A percentile compares a stretch with the other conserved stretches of the same genome.
These are phyloP conservation scores for Acipenser transmontanus DNA, from an alignment of 2,797 vertebrate genomes.

Conservation along the genomic window DNA sequence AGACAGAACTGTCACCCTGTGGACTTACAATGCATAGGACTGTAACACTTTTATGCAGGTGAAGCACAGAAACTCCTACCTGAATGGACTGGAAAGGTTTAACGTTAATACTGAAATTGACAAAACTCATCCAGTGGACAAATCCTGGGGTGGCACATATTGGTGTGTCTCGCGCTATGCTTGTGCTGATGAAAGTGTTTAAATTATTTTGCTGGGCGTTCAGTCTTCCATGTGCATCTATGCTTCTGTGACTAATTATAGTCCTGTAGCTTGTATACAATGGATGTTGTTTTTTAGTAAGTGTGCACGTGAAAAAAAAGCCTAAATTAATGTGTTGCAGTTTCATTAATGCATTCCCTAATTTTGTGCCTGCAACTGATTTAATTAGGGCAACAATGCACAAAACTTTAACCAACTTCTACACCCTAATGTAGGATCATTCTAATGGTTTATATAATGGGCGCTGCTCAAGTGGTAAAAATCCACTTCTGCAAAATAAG, in stretches of 20 bases:
- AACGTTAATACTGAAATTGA: too few species aligned
- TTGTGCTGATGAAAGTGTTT: conserved; percentile 42
- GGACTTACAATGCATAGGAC: conserved; percentile 72
- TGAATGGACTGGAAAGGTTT: too few species aligned
- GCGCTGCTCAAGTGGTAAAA: neutral
- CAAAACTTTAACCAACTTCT: conserved; percentile 36
- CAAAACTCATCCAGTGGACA: too few species aligned
- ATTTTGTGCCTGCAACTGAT: conserved; percentile 34
- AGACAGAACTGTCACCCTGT: conserved; percentile 89
- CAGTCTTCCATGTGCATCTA: conserved; percentile 54
- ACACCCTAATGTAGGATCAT: neutral
- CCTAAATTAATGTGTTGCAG: conserved; percentile 45
- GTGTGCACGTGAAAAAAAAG: conserved; percentile 43
- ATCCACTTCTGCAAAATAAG: neutral
- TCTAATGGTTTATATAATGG: conserved; percentile 11
- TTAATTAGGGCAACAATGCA: conserved; percentile 35
- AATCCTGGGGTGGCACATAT: neutral
- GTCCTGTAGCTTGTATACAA: conserved; percentile 53
- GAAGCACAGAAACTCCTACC: conserved; percentile 48
- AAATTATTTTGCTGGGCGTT: conserved; percentile 57
- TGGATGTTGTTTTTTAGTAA: conserved; percentile 37
- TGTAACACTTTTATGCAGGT: conserved; percentile 32
- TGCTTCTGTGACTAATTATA: conserved; percentile 58
- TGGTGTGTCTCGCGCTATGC: conserved; percentile 30
- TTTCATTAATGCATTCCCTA: conserved; percentile 62